Base-by-base conservation (phyloP, 2,888 invertebrate species). In the Hypomecis punctinalis region DNA sequence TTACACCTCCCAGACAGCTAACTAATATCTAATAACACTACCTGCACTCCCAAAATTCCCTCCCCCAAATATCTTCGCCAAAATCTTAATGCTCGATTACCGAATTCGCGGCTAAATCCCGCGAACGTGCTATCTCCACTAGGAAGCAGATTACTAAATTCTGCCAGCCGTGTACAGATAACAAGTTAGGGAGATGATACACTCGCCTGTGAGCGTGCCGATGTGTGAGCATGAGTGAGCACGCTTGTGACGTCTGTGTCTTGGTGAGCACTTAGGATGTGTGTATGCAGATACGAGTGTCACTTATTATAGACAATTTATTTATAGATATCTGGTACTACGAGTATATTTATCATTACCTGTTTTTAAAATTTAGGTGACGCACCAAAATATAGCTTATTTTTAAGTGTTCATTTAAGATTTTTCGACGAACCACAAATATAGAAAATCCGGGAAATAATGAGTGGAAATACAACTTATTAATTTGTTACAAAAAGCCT, bases 121-220 rank as follows among this genome's bases (percentile, higher is more conserved):
- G 66, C 72, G 75, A 76, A 83, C 88, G 86, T 87, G 85, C 77
- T 81, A 83, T 82, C 81, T 72, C 58, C 72, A 75, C 76, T 77
- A 81, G 83, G 81, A 81, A 79, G 77, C 73, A 85, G 90, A 90
- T 90, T 89, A 87, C 70, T 63, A 70, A 73, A 75, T 72, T 75
- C 77, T 76, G 79, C 82, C 83, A 84, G 70, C 75, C 81, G 79
- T 84, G 76, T 46, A 40, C 45, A 58, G 72, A 70, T 72, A 72
- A 48, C 61, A 56, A 58, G 45, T 57, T 62, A 66, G 35, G 46
- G 65, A 60, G 66, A 53, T 65, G 61, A 74, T 74, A 57, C 53
- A 57, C 47, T 51, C 56, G 10, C 6, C 23, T 9, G 13, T 13
- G 6, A 47, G 39, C 47, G 33, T 45, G 40, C 56, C 9, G 47